Conservation (phyloP, 1,140 invertebrate species). For the Calliphora vicina region DNA sequence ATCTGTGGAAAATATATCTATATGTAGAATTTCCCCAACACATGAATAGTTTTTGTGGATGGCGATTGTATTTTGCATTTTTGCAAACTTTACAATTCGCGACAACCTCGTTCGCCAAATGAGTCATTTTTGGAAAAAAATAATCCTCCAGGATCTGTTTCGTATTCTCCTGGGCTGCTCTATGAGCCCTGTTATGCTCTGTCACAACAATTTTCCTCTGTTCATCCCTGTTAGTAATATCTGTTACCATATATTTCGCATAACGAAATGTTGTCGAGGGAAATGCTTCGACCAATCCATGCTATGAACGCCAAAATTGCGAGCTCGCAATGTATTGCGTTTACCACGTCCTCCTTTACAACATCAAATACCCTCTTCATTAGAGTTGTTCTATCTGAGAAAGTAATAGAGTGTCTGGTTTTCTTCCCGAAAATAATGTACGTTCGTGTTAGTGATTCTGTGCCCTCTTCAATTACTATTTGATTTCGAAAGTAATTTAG, state of each 20-base stretch:
- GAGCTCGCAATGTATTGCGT: constrained; percentile 45
- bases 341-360: constrained; percentile 30
- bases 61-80: constrained; percentile 8
- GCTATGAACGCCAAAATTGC: constrained; percentile 11
- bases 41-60: neutral
- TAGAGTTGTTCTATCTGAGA: constrained; percentile 24
- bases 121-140: constrained; percentile 44
- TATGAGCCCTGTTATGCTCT: constrained; percentile 36
- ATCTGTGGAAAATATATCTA: neutral
- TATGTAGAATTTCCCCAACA: neutral
- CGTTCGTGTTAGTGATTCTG: neutral
- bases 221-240: neutral
- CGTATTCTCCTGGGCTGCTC: constrained; percentile 37
- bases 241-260: neutral
- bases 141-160: constrained; percentile 39
- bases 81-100: constrained; percentile 35
- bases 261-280: constrained; percentile 15
- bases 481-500: constrained; percentile 43
- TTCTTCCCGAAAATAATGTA: constrained; percentile 27
- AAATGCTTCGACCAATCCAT: neutral
- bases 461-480: constrained; percentile 35
- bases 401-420: constrained; percentile 34
- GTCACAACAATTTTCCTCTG: constrained; percentile 23
- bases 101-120: constrained; percentile 35
- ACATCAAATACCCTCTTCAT: neutral